Evolutionary conservation across 2,113 vertebrate genomes (phyloP), one percentile per base, ranked within the genome.

Genomic region (Panurus biarmicus): DNA sequence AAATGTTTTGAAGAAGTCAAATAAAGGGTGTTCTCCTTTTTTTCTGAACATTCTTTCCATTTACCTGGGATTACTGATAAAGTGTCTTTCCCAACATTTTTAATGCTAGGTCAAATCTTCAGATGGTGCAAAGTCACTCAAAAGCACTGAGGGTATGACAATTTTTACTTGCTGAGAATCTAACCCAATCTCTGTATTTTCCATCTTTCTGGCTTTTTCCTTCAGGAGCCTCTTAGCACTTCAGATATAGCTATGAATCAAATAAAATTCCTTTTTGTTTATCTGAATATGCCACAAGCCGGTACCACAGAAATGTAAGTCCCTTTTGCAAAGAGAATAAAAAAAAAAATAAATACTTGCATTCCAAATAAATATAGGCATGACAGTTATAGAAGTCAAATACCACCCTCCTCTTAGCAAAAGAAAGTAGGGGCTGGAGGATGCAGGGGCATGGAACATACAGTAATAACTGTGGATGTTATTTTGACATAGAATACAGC

Each of bases 1-100:
- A 98, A 97, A 97, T 91, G 92, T 92, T 96, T 95, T 95, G 87
- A 96, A 94, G 93, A 97, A 96, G 97, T 95, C 87, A 95, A 96
- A 95, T 93, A 96, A 91, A 98, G 85, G 69, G 92, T 93, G 87
- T 91, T 79, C 74, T 73, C 93, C 90, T 96, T 95, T 80, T 94
- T 95, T 94, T 89, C 86, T 95, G 84, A 89, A 64, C 67, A 38
- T 96, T 95, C 95, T 95, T 94, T 95, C 90, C 76, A 87, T 96
- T 96, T 97, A 97, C 95, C 95, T 94, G 95, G 85, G 73, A 96
- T 92, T 89, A 97, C 92, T 77, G 96, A 95, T 94, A 91, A 95
- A 93, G 57, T 89, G 38, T 64, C 69, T 95, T 88, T 95, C 81
- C 72, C 67, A 90, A 19, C 45, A 40, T 91, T 89, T 90, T 84